Evolutionary conservation across 2,888 invertebrate species (phyloP), one percentile per base, ranked within the genome.

Genomic region (Drosophila cracens): DNA sequence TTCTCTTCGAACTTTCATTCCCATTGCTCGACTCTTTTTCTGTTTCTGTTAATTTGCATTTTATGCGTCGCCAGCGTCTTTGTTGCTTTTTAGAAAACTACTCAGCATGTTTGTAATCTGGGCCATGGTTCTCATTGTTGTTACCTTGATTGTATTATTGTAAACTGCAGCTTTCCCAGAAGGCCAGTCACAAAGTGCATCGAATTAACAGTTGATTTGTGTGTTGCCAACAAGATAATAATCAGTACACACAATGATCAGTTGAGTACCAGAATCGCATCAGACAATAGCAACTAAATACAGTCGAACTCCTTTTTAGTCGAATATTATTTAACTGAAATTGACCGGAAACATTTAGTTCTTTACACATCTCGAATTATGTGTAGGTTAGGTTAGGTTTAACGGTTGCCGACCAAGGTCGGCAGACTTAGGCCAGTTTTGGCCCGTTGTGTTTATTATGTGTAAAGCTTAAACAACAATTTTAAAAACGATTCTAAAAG

Each of bases 1-100:
- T 36, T 48, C 27, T 82, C 76, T 82, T 85, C 76, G 83, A 85
- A 85, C 85, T 85, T 85, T 85, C 88, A 87, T 85, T 85, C 86
- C 86, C 77, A 52, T 78, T 31, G 66, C 70, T 74, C 68, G 56
- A n/a, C 70, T 81, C 59, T 79, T 81, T 64, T 54, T 81, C 73
- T 56, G 38, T 38, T 56, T 56, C n/a, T 18, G 79, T 67, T 79
- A 83, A 87, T 85, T 85, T 87, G 84, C 86, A 87, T 85, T 87
- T 85, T 83, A 79, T 83, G 82, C 74, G 73, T 70, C 73, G 66
- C 48, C 31, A 27, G 36, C 34, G 49, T 58, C 43, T 49, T 18
- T 29, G 18, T 56, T 58, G 46, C 43, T 51, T 79, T 75, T 79
- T 75, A 71, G 72, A 80, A 80, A 80, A 49, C 70, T 33, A 68